Evolutionary conservation across 2,113 vertebrate species (phyloP).

Genomic region (Anarhynchus alexandrinus): DNA sequence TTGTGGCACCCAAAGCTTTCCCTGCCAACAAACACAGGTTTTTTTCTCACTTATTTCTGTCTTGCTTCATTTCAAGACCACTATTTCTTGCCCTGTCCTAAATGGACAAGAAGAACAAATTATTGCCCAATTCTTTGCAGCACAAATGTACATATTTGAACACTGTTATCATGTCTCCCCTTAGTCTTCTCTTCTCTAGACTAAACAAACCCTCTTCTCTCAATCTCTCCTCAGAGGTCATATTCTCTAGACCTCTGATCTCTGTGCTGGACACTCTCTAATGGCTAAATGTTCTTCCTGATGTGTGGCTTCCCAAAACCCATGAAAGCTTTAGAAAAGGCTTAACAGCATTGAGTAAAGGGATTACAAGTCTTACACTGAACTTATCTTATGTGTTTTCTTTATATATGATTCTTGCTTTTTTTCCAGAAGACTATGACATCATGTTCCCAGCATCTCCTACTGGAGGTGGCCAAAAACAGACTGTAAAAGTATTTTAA

Average conservation of each 20-base stretch:
- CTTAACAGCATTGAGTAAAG: not conserved
- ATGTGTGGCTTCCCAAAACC: not conserved
- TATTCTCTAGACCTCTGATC: slow-evolving; percentile 27
- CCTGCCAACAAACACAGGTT: not conserved
- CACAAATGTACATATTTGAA: slow-evolving; percentile 8
- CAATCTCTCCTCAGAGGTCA: not conserved
- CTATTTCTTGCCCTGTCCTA: not conserved
- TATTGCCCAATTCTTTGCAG: not conserved
- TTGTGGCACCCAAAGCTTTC: not conserved
- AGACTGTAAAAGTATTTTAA: slow-evolving; percentile 47
- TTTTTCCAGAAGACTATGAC: slow-evolving; percentile 5
- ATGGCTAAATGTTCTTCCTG: not conserved
- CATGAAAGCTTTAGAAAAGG: not conserved
- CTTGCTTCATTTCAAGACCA: not conserved
- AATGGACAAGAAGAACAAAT: not conserved
- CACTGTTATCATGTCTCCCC: slow-evolving; percentile 11
- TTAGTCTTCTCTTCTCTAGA: slow-evolving; percentile 29
- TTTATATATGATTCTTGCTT: not conserved
- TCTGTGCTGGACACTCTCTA: not conserved
- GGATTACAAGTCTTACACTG: not conserved
- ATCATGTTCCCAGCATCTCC: slow-evolving; percentile 41
- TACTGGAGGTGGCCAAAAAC: not conserved
- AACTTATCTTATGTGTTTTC: not conserved
- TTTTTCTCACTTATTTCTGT: not conserved
- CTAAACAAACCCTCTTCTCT: slow-evolving; percentile 44